A percentile compares a stretch with the other conserved stretches of the same genome.
Conservation (phyloP, 2,113 vertebrate genomes). For the Nycticryphes semicollaris region DNA sequence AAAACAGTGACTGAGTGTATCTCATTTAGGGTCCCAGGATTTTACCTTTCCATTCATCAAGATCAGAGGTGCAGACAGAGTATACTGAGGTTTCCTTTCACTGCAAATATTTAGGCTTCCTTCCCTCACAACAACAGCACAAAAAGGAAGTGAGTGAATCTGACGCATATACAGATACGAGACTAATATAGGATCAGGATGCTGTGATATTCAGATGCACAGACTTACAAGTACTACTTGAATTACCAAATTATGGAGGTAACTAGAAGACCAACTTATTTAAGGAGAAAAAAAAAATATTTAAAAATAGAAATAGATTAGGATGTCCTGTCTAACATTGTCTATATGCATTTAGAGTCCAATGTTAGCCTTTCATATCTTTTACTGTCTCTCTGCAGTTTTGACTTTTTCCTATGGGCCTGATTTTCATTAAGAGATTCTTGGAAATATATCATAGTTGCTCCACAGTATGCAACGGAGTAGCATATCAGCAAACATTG, state of each 20-base stretch:
- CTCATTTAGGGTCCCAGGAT: background rate
- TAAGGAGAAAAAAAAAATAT: background rate
- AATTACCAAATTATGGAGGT: background rate
- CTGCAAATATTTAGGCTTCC: background rate
- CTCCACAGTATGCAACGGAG: background rate
- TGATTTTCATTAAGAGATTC: background rate
- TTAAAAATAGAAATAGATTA: background rate
- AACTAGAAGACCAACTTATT: background rate
- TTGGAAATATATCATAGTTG: background rate
- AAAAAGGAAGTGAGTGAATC: background rate
- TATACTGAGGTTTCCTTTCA: background rate
- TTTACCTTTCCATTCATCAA: background rate
- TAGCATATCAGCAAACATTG: background rate
- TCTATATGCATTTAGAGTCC: background rate
- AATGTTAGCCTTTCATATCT: background rate
- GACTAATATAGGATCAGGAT: background rate
- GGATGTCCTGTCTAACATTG: background rate
- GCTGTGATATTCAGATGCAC: background rate
- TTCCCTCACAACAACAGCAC: background rate
- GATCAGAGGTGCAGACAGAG: background rate
- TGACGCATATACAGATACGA: background rate
- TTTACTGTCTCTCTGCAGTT: background rate
- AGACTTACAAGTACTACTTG: background rate
- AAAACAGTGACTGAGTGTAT: background rate
- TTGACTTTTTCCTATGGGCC: background rate